Conservation (phyloP, 2,113 vertebrate genomes). For the Dryoscopus gambensis region DNA sequence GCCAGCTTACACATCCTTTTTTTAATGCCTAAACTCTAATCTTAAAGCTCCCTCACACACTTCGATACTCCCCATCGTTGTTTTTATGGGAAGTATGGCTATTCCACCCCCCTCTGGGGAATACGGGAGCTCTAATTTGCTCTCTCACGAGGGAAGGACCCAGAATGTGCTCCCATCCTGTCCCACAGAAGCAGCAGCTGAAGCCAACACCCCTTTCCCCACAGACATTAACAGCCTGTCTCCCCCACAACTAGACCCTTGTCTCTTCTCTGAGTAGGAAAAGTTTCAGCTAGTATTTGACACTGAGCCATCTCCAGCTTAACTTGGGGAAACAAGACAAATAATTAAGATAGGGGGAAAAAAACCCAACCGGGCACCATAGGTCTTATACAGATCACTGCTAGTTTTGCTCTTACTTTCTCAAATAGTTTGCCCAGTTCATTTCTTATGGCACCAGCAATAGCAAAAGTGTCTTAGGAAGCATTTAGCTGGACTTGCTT, state of each 20-base stretch:
- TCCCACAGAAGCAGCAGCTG: neutral
- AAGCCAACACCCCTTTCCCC: neutral
- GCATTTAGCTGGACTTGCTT: neutral
- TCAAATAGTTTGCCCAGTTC: neutral
- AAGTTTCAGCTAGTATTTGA: neutral
- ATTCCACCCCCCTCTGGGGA: neutral
- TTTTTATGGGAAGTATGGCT: neutral
- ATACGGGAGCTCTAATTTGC: neutral
- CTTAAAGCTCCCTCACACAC: neutral
- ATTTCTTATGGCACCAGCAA: neutral
- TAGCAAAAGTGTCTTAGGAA: neutral
- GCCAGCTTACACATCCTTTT: neutral
- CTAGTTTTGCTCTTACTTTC: neutral
- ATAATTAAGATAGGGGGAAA: neutral
- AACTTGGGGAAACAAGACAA: accelerated
- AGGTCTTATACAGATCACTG: neutral
- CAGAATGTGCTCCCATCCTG: neutral
- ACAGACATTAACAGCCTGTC: neutral
- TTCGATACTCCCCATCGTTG: neutral
- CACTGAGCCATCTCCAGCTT: neutral
- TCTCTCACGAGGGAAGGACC: neutral
- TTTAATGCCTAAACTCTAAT: neutral
- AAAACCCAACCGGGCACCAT: accelerated
- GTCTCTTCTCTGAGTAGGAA: neutral
- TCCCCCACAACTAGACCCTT: neutral